A percentile compares a stretch with the other conserved stretches of the same genome.
These are phyloP conservation scores for Sphaerophoria taeniata DNA, from an alignment of 2,888 invertebrate species.

Conservation along the genomic window DNA sequence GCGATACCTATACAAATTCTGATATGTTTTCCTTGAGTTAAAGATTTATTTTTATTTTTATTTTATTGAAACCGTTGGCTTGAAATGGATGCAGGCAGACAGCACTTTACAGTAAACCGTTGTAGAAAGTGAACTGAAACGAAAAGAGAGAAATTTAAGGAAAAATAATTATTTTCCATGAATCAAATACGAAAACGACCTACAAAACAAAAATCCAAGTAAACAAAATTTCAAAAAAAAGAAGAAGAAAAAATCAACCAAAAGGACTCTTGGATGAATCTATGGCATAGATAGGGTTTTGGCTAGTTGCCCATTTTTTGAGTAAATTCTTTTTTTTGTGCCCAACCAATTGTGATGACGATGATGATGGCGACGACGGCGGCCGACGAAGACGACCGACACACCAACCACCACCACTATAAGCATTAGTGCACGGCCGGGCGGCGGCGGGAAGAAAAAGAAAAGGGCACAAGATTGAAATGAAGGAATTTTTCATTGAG, in stretches of 20 bases:
- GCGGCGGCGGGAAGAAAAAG: no score
- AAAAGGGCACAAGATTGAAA: constrained; percentile 37
- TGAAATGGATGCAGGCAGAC: constrained; percentile 22
- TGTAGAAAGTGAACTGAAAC: constrained; percentile 59
- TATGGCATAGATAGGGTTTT: constrained; percentile 64
- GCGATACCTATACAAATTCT: constrained; percentile 15
- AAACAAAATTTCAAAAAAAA: constrained; percentile 1
- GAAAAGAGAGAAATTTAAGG: constrained; percentile 10
- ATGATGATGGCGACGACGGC: constrained; percentile 3
- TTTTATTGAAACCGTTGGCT: constrained; percentile 55
- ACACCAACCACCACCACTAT: no score
- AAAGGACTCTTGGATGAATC: constrained; percentile 54
- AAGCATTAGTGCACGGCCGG: no score
- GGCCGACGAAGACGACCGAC: constrained; percentile 15
- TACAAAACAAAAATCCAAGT: constrained; percentile 39
- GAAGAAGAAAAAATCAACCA: constrained; percentile 35
- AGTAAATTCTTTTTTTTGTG: background rate
- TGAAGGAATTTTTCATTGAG: constrained; percentile 56
- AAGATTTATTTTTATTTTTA: constrained; percentile 1
- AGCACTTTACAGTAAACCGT: constrained; percentile 39
- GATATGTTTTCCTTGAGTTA: constrained; percentile 37
- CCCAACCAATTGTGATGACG: constrained; percentile 6
- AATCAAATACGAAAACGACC: constrained; percentile 62
- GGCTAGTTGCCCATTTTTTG: constrained; percentile 69
- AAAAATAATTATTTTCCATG: constrained; percentile 67